Base-by-base conservation (phyloP, 2,797 vertebrate species). In the Cynodonichthys magdalenae region DNA sequence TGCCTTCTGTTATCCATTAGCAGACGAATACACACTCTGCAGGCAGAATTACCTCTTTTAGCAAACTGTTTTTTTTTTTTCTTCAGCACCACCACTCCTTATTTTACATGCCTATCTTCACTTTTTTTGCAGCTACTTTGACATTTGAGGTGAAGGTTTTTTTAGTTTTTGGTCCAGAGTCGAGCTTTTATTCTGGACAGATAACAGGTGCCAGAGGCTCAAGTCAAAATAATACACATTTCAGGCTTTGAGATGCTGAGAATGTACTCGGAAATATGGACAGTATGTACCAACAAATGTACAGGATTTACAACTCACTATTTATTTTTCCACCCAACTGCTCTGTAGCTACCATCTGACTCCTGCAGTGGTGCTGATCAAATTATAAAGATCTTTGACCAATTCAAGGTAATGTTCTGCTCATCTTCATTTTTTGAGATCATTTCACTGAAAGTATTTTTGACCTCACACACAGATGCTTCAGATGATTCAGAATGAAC, bases 1-100 rank as follows among this genome's bases (percentile, higher is more conserved):
- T 51, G 24, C 58, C 50, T 46, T 47, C 17, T 6, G n/a, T 42
- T 19, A 62, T n/a, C 20, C 48, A 51, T 42, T 61, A 44, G 1
- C 39, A 31, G 14, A 12, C 11, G n/a, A 20, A 44, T 31, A 31
- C n/a, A 31, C 8, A 20, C 31, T 28, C 15, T 41, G 17, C 34
- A 51, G 14, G 20, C 20, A 28, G 5, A 20, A 15, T 17, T n/a
- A 44, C 17, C 4, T 44, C 17, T 44, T 44, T 44, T n/a, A 44
- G 4, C 7, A 44, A 15, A 44, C 3, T 39, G 3, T n/a, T 17
- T 6, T 19, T 11, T n/a, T 18, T 8, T 6, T 46, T 45, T n/a
- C 15, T 24, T 57, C 41, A 10, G 8, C 44, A 50, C 19, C 19
- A 0, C 9, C n/a, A 6, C 4, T 6, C 31, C n/a, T 39, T 36